Evolutionary conservation across 1,140 invertebrate genomes (phyloP), one percentile per base, ranked within the genome.

Genomic region (Eumaeus atala): DNA sequence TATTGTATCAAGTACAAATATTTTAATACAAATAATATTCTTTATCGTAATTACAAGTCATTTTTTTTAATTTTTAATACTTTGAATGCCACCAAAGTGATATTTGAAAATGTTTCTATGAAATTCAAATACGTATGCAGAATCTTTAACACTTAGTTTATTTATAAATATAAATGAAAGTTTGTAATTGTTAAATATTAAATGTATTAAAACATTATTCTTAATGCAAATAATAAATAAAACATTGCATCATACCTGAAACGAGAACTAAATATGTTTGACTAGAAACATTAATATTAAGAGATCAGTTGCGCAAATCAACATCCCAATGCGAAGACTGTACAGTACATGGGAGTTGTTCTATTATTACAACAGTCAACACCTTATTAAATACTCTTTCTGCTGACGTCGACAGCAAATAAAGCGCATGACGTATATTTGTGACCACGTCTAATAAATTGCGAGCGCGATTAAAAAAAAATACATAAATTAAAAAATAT

Each of bases 221-320:
- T 14, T 28, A 28, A 28, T 12, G 40, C 40, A 44, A 18, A 16
- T 8, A 17, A 44, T 16, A 44, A 18, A 16, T 8, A 17, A 44
- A 44, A 16, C 40, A 16, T 14, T 16, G 38, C 8, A 12, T 14
- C 12, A 9, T 44, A 16, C 16, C 40, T 16, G 8, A 44, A 16
- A 44, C 12, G 17, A 14, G 14, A 44, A 44, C 17, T 44, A 44
- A 44, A 17, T 44, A 44, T 65, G 66, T 74, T 65, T 84, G 80
- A 84, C 80, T 84, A 84, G 77, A 77, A 75, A 78, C 72, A 76
- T 76, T 74, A 60, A 74, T 68, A 72, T 61, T 65, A 61, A 72
- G 80, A 84, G 77, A 84, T 84, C 80, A 78, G 64, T 60, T 42
- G 48, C 57, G 47, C 56, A 50, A 54, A 59, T 53, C 61, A 48